Evolutionary conservation across 2,113 vertebrate genomes (phyloP).

Genomic region (Heterotis niloticus): DNA sequence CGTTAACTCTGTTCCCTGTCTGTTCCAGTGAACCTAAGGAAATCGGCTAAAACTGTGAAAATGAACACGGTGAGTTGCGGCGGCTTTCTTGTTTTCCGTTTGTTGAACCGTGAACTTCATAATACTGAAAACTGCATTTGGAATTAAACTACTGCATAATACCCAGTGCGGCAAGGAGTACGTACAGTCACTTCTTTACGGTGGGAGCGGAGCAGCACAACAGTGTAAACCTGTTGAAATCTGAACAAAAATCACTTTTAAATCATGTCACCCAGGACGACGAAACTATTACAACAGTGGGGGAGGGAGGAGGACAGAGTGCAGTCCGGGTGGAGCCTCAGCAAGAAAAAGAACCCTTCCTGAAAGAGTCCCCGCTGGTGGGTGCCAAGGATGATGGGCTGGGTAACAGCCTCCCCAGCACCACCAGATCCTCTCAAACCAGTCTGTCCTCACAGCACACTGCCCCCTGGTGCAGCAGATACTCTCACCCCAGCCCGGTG

Average conservation of each 20-base stretch:
- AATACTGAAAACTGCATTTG: not conserved
- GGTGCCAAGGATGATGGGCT: conserved; percentile 45
- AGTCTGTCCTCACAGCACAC: conserved; percentile 39
- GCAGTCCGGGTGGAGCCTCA: not conserved
- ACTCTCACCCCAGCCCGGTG: conserved; percentile 8
- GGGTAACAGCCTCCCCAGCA: conserved; percentile 51
- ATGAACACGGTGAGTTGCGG: conserved; percentile 35
- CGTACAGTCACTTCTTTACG: too few relatives aligned
- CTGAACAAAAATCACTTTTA: not conserved
- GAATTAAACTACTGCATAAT: not conserved
- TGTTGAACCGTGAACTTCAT: not conserved
- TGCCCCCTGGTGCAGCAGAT: not conserved
- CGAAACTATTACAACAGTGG: not conserved
- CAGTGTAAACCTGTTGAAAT: not conserved
- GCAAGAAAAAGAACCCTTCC: conserved; percentile 8
- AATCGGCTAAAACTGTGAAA: not conserved
- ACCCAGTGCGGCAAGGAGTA: too few relatives aligned
- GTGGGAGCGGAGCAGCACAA: not conserved
- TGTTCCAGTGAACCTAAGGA: conserved; percentile 23
- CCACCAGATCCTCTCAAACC: conserved; percentile 57
- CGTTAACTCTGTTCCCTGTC: not conserved
- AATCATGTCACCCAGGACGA: conserved; percentile 24
- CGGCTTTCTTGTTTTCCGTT: not conserved
- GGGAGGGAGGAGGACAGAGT: conserved; percentile 7
- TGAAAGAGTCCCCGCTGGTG: conserved; percentile 36